Conservation (phyloP, 2,113 vertebrate genomes). For the Gallinago jamesoni region DNA sequence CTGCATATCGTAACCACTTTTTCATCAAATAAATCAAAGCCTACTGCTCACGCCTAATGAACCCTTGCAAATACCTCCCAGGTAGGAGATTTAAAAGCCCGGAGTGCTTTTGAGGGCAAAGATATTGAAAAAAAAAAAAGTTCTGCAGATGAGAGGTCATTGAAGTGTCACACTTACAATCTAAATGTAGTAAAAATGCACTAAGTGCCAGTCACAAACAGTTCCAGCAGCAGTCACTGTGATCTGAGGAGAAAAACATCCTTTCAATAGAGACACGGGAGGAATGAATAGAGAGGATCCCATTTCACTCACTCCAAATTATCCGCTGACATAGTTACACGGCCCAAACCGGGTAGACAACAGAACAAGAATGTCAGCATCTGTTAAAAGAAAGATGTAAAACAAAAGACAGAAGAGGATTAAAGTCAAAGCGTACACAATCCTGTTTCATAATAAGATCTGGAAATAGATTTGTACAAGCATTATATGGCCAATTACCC, state of each 20-base stretch:
- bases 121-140: neutral
- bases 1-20: neutral
- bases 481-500: neutral
- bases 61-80: neutral
- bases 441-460: neutral
- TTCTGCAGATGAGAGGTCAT: neutral
- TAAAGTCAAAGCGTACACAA: neutral
- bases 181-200: neutral
- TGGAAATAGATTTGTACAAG: neutral
- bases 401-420: neutral
- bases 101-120: neutral
- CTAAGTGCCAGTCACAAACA: neutral
- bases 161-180: neutral
- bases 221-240: neutral
- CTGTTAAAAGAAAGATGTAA: neutral
- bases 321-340: neutral
- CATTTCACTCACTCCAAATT: neutral
- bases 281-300: neutral
- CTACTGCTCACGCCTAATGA: neutral
- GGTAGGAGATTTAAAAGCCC: neutral
- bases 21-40: neutral
- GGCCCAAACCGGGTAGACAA: neutral
- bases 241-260: neutral
- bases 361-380: neutral
- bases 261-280: neutral